Conservation (phyloP, 2,888 invertebrate genomes). For the Belgica antarctica region DNA sequence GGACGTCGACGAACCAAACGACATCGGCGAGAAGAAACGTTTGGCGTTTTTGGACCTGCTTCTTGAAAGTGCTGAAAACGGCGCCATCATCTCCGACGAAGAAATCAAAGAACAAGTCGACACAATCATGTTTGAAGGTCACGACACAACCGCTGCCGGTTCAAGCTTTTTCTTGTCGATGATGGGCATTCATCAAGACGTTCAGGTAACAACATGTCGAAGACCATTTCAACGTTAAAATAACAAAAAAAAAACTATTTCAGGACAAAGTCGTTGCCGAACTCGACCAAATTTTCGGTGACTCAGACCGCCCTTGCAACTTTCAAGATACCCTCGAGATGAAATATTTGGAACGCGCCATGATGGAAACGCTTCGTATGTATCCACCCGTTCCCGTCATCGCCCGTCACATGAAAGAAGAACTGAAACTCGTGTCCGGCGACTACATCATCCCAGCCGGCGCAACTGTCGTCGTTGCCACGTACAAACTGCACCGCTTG, state of each 20-base stretch:
- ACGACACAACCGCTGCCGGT: conserved; percentile 78
- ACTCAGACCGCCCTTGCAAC: conserved; percentile 71
- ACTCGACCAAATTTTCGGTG: conserved; percentile 71
- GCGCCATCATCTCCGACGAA: conserved; percentile 68
- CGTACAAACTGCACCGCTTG: conserved; percentile 69
- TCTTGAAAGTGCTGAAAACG: conserved; percentile 73
- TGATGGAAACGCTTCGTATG: conserved; percentile 76
- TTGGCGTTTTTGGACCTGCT: conserved; percentile 85
- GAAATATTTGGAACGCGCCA: conserved; percentile 78
- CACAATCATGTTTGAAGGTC: conserved; percentile 85
- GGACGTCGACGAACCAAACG: conserved; percentile 74
- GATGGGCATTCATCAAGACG: conserved; percentile 70
- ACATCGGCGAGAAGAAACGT: conserved; percentile 77
- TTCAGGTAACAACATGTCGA: conserved; percentile 63
- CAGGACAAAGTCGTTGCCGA: conserved; percentile 68
- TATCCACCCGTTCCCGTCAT: conserved; percentile 77
- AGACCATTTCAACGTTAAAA: neutral
- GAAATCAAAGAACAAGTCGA: conserved; percentile 82
- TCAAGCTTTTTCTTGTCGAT: conserved; percentile 78
- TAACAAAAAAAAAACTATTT: conserved; percentile 47
- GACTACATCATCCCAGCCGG: conserved; percentile 68
- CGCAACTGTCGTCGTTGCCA: conserved; percentile 66
- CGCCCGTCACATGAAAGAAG: conserved; percentile 69
- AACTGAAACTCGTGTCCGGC: conserved; percentile 67
- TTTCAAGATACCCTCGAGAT: conserved; percentile 81